Evolutionary conservation across 2,113 vertebrate genomes (phyloP).

Genomic region (Oryzias javanicus): DNA sequence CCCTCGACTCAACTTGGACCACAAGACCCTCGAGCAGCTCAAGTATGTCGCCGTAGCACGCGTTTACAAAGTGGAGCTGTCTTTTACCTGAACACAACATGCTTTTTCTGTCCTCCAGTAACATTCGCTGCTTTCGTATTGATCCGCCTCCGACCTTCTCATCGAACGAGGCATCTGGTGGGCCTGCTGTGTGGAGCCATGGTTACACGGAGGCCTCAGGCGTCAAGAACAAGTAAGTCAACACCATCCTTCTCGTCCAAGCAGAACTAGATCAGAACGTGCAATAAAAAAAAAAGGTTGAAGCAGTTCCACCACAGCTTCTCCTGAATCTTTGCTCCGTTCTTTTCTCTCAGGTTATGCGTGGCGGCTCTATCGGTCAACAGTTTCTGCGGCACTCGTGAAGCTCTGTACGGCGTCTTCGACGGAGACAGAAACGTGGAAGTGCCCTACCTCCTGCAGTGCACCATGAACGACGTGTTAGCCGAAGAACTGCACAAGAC

Average conservation of each 20-base stretch:
- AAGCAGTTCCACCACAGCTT: no score
- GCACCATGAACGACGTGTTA: conserved; percentile 96
- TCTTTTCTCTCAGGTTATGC: conserved; percentile 81
- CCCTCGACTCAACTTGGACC: conserved; percentile 88
- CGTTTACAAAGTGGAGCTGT: not conserved
- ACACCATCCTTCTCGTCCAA: not conserved
- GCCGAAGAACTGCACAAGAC: conserved; percentile 94
- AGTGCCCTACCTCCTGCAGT: conserved; percentile 94
- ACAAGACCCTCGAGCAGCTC: conserved; percentile 93
- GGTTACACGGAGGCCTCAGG: conserved; percentile 96
- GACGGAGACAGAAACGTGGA: conserved; percentile 96
- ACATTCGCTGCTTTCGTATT: conserved; percentile 97
- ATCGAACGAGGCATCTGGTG: conserved; percentile 83
- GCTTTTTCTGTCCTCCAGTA: conserved; percentile 75
- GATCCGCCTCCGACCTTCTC: conserved; percentile 87
- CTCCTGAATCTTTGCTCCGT: conserved; percentile 10
- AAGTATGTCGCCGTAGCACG: conserved; percentile 82
- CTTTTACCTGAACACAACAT: conserved; percentile 12
- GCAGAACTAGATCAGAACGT: conserved; percentile 18
- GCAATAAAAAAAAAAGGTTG: no score
- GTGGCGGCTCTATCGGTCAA: conserved; percentile 93
- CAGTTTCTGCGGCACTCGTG: conserved; percentile 91
- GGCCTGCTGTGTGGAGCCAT: conserved; percentile 95
- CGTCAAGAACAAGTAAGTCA: conserved; percentile 93
- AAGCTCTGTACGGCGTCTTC: conserved; percentile 95